A percentile compares a stretch with the other conserved stretches of the same genome.
Conservation (phyloP, 2,888 invertebrate species). For the Meiosimyza platycephala region DNA sequence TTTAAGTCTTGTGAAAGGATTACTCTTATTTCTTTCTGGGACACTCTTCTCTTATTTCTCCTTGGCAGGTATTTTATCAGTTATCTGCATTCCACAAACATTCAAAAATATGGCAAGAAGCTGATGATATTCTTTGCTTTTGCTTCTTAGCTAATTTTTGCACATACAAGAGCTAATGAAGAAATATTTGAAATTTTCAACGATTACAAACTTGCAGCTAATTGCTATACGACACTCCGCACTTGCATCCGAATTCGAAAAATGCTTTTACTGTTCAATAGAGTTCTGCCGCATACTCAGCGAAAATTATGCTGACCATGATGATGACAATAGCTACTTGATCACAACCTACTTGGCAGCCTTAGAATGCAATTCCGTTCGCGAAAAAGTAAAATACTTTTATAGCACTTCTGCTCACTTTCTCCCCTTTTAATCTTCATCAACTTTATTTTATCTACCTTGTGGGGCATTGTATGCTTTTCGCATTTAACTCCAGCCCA, state of each 20-base stretch:
- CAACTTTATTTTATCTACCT: not conserved
- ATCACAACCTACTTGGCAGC: not conserved
- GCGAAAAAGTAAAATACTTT: not conserved
- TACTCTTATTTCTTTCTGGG: no score
- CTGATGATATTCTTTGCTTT: no score
- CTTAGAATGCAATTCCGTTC: not conserved
- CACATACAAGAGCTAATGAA: not conserved
- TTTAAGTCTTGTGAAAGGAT: no score
- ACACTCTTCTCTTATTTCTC: no score
- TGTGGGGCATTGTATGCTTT: no score
- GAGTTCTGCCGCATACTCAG: constrained; percentile 7
- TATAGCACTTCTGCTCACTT: no score
- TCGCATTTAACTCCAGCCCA: not conserved
- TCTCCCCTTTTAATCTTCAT: not conserved
- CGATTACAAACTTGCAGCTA: constrained; percentile 21
- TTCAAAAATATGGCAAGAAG: no score
- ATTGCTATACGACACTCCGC: constrained; percentile 18
- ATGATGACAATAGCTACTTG: not conserved
- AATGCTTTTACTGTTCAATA: constrained; percentile 23
- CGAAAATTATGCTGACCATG: not conserved
- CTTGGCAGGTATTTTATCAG: no score
- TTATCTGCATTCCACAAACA: no score
- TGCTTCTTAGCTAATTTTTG: no score
- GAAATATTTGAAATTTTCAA: constrained; percentile 14
- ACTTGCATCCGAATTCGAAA: not conserved